Conservation (phyloP, 2,797 vertebrate species). For the Tokudaia muenninki region DNA sequence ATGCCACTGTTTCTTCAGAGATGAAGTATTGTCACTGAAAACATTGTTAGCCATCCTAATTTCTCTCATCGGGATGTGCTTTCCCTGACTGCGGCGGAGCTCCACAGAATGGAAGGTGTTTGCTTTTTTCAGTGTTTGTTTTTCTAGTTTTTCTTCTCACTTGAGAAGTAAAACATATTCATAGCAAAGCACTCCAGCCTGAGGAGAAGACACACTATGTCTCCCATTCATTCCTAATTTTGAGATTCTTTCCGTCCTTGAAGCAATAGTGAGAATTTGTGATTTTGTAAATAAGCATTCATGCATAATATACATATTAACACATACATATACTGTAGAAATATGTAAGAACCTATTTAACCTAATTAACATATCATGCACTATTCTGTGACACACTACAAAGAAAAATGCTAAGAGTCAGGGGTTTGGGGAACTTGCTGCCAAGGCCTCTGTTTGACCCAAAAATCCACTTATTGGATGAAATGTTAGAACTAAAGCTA, state of each 20-base stretch:
- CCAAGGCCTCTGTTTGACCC: not conserved
- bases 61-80: constrained; percentile 22
- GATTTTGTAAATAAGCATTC: not conserved
- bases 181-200: constrained; percentile 24
- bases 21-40: constrained; percentile 33
- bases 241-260: constrained; percentile 32
- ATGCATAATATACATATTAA: not conserved
- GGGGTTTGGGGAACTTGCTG: not conserved
- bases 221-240: not conserved
- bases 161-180: constrained; percentile 41
- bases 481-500: not conserved
- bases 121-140: not conserved
- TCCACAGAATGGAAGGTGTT: not conserved
- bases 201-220: not conserved
- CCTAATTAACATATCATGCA: not conserved
- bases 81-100: not conserved
- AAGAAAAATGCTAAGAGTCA: not conserved
- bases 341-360: constrained; percentile 32
- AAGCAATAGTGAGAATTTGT: constrained; percentile 11
- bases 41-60: not conserved
- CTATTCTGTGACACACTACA: not conserved
- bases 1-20: constrained; percentile 1
- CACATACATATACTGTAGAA: not conserved
- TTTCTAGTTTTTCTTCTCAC: not conserved
- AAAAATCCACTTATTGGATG: not conserved